These are phyloP conservation scores for Borostomias antarcticus DNA, from an alignment of 2,797 vertebrate species.

Conservation along the genomic window DNA sequence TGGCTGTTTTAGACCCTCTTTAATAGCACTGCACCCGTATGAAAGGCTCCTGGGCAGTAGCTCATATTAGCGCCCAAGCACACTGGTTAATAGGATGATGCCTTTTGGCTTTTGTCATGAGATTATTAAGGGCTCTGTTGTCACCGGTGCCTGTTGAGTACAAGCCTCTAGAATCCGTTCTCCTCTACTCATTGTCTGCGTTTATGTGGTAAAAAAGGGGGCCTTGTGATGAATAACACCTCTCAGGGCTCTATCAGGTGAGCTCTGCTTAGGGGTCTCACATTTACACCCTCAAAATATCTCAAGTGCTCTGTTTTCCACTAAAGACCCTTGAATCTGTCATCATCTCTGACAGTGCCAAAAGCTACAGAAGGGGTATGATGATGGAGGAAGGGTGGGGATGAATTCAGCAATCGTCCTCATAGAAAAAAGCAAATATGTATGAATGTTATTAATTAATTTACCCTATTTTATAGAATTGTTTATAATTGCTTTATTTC, in stretches of 20 bases:
- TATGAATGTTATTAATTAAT: slow-evolving; percentile 13
- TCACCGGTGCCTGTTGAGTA: slow-evolving; percentile 85
- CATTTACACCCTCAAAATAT: slow-evolving; percentile 77
- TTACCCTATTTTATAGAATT: neutral
- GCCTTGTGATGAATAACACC: slow-evolving; percentile 85
- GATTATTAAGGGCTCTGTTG: slow-evolving; percentile 96
- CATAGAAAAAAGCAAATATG: slow-evolving; percentile 35
- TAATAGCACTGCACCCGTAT: slow-evolving; percentile 84
- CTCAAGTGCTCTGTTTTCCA: slow-evolving; percentile 80
- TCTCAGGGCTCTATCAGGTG: slow-evolving; percentile 84
- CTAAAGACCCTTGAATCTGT: slow-evolving; percentile 71
- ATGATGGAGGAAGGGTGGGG: slow-evolving; percentile 12
- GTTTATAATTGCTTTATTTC: neutral
- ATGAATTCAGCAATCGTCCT: slow-evolving; percentile 24
- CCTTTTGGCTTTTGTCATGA: slow-evolving; percentile 98
- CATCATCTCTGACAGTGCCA: slow-evolving; percentile 37
- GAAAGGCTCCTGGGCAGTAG: slow-evolving; percentile 93
- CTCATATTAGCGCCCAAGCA: slow-evolving; percentile 91
- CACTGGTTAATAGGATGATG: slow-evolving; percentile 98
- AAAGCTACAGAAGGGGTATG: slow-evolving; percentile 12
- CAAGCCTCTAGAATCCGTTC: slow-evolving; percentile 86
- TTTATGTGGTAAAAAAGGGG: slow-evolving; percentile 58
- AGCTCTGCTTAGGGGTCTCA: slow-evolving; percentile 80
- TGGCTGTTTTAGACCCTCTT: slow-evolving; percentile 92
- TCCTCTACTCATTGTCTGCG: slow-evolving; percentile 75